A percentile compares a stretch with the other conserved stretches of the same genome.
Evolutionary conservation across 2,888 invertebrate species (phyloP).

Genomic region (Epiblema foenella): DNA sequence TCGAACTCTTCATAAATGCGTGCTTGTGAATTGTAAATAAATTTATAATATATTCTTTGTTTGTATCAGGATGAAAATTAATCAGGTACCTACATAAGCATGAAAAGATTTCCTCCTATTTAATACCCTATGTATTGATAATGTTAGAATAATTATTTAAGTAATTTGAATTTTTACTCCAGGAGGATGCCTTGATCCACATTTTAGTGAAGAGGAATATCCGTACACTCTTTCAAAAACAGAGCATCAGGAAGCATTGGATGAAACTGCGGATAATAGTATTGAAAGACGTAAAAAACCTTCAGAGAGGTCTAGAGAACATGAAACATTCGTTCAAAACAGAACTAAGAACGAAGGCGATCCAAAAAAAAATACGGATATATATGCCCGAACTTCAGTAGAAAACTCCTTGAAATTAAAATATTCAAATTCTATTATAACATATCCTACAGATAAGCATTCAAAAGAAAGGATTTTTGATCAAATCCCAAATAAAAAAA

Average conservation of each 20-base stretch:
- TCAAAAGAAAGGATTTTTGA: slow-evolving; percentile 50
- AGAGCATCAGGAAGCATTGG: neutral
- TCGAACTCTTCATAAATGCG: too few species aligned
- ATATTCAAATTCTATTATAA: slow-evolving; percentile 63
- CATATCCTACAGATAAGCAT: slow-evolving; percentile 61
- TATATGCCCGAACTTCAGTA: slow-evolving; percentile 48
- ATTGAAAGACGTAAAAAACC: slow-evolving; percentile 1
- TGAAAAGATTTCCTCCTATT: too few species aligned
- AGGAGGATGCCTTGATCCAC: slow-evolving; percentile 79
- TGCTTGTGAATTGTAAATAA: neutral
- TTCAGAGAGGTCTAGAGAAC: neutral
- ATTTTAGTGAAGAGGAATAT: slow-evolving; percentile 72
- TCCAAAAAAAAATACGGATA: slow-evolving; percentile 50
- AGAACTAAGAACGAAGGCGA: slow-evolving; percentile 32
- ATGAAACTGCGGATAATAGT: neutral
- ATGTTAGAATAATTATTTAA: too few species aligned
- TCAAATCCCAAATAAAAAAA: slow-evolving; percentile 47
- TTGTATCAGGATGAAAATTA: neutral
- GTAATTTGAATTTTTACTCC: slow-evolving; percentile 40
- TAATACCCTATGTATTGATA: too few species aligned
- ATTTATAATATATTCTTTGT: neutral
- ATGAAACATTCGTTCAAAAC: neutral
- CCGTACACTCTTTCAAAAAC: slow-evolving; percentile 56
- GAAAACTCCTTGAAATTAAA: slow-evolving; percentile 49
- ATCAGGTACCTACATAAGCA: neutral